Evolutionary conservation across 1,140 invertebrate species (phyloP), one percentile per base, ranked within the genome.

Genomic region (Drosophila ogumai): DNA sequence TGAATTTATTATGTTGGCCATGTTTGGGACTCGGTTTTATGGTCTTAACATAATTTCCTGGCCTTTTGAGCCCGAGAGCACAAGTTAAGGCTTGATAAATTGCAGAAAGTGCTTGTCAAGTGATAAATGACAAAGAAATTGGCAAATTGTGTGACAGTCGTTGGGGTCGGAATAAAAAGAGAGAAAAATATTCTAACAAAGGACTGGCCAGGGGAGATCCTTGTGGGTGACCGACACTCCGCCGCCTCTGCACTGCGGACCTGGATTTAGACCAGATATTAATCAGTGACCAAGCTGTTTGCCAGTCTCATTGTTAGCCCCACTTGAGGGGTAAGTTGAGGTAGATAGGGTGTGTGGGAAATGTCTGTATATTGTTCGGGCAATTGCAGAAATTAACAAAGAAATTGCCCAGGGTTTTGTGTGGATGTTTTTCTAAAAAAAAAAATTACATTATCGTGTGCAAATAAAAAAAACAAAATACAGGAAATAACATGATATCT

Each of bases 81-180:
- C 43, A 80, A 91, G 82, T 79, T 80, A 78, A 79, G 68, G 73
- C 87, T 87, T 91, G 82, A 91, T 82, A 91, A 91, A 91, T 87
- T 79, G 74, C 65, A 71, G 61, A 67, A 69, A 71, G 52, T 67
- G 73, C 54, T 71, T 54, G 73, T 56, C 73, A 74, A 74, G 67
- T 91, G 84, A 91, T 79, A 91, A 91, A 91, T 91, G 84, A 86
- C 84, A 79, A 68, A 59, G 61, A 58, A 88, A 91, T 88, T 85
- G 81, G 60, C 81, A 85, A 84, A 91, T 90, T 81, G 81, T 75
- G 58, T 40, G 66, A 58, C 58, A 64, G 32, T 55, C 31, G 22
- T 47, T 47, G 47, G 32, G 32, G 36, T 41, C 31, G 19, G 52
- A 32, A 32, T 40, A 65, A 32, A 19, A 32, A 31, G 17, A 15